Percentiles rank a stretch among this genome's conserved stretches.
These are phyloP conservation scores for Zaprionus nigranus DNA, from an alignment of 1,140 invertebrate genomes.

Conservation along the genomic window DNA sequence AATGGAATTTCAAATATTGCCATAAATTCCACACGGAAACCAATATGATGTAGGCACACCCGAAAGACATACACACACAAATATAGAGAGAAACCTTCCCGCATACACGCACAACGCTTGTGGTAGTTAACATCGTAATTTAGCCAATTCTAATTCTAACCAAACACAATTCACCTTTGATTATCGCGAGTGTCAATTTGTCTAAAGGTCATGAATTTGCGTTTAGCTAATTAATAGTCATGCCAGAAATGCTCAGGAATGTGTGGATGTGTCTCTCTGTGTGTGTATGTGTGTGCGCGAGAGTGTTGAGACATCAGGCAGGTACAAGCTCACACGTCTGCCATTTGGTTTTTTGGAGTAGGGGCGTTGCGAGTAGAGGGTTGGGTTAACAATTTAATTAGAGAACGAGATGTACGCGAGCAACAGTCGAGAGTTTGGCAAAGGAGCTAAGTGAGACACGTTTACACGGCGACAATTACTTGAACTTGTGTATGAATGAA, in stretches of 20 bases:
- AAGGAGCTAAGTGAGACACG: constrained; percentile 1
- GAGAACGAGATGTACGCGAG: constrained; percentile 48
- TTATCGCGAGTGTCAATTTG: constrained; percentile 80
- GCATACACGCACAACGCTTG: neutral
- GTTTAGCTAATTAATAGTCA: constrained; percentile 77
- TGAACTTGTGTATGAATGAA: neutral
- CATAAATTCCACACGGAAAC: constrained; percentile 19
- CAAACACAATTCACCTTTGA: constrained; percentile 65
- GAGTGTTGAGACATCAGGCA: constrained; percentile 37
- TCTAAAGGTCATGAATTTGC: constrained; percentile 61
- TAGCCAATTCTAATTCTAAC: constrained; percentile 15
- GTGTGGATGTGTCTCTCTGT: neutral
- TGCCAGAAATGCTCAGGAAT: constrained; percentile 32
- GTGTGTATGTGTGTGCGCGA: constrained; percentile 20
- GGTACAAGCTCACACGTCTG: constrained; percentile 38
- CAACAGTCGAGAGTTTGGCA: constrained; percentile 31
- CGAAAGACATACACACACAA: neutral
- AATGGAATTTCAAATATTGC: constrained; percentile 17
- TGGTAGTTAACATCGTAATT: constrained; percentile 40
- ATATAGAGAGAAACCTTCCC: neutral
- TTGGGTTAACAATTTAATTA: constrained; percentile 74
- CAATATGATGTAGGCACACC: neutral
- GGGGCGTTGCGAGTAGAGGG: neutral
- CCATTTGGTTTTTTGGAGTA: constrained; percentile 17
- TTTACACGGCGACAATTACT: constrained; percentile 25